Evolutionary conservation across 2,113 vertebrate species (phyloP), one percentile per base, ranked within the genome.

Genomic region (Rhinichthys klamathensis): DNA sequence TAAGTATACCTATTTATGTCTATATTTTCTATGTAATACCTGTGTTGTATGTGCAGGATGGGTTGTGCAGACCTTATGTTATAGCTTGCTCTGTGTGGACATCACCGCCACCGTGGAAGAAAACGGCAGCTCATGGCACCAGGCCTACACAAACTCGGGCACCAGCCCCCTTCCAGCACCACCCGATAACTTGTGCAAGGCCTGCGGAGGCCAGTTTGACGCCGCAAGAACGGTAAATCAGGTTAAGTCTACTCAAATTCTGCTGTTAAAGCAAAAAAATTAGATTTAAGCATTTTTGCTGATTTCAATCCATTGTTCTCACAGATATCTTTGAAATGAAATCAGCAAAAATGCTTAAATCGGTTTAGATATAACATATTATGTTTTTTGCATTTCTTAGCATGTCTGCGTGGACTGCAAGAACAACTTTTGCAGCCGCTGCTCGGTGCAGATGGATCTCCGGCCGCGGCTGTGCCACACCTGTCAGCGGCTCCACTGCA

Each of bases 321-420:
- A 41, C 23, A 25, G 9, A 16, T 41, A 49, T 13, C 13, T 13
- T 49, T 49, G 46, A 3, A 49, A 13, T 15, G 46, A 49, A 49
- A 49, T 49, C 12, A 49, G 46, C 46, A 13, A 49, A 49, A 49
- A 49, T 1, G 3, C 12, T 49, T 49, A 15, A 49, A 49, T 15
- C 49, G 0, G 16, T 16, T 51, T 51, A 51, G 15, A 16, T 16
- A 16, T 51, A 16, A 6, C 49, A 51, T 51, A 51, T 51, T 51
- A 2, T 63, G 21, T 18, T 2, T 70, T 32, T 21, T 70, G 27
- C 30, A 3, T 56, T 54, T 49, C 80, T 44, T 92, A 97, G 96
- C 93, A 94, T 89, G 91, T 95, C 70, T 97, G 96, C 81, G 80
- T 95, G 92, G 96, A 97, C 88, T 97, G 96, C 82, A 97, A 94